Evolutionary conservation across 2,888 invertebrate species (phyloP).

Genomic region (Yponomeuta plumbellus): DNA sequence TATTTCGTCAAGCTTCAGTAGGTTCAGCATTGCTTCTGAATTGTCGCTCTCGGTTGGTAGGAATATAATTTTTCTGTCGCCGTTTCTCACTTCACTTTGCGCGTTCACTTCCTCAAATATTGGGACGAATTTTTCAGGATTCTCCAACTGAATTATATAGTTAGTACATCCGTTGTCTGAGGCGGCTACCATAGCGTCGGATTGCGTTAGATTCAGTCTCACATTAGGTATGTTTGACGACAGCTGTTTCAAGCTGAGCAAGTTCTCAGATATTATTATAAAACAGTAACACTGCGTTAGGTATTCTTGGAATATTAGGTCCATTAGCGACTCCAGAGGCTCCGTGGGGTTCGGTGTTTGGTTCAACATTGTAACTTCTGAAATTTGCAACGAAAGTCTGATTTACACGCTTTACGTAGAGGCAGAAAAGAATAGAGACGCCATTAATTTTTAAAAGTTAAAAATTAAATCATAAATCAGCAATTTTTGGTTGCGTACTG

Average conservation of each 20-base stretch:
- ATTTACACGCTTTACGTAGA: no score
- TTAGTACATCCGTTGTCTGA: conserved; percentile 69
- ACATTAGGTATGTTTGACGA: conserved; percentile 34
- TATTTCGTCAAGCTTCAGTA: conserved; percentile 47
- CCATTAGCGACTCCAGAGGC: background rate
- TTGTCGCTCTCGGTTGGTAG: conserved; percentile 37
- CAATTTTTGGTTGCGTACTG: no score
- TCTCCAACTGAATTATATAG: conserved; percentile 51
- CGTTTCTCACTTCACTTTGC: conserved; percentile 53
- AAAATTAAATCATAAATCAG: no score
- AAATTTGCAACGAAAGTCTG: no score
- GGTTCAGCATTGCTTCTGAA: conserved; percentile 28
- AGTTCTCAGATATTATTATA: conserved; percentile 47
- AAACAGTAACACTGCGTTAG: conserved; percentile 40
- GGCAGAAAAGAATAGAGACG: no score
- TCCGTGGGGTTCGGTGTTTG: background rate
- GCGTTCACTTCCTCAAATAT: conserved; percentile 56
- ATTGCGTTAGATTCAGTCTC: background rate
- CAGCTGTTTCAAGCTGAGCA: conserved; percentile 31
- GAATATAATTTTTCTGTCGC: conserved; percentile 62
- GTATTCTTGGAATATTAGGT: conserved; percentile 4
- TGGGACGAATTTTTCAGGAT: conserved; percentile 51
- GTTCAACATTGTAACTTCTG: background rate
- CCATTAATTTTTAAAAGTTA: no score
- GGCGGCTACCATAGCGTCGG: conserved; percentile 34